A percentile compares a stretch with the other conserved stretches of the same genome.
phyloP scores from a whole-genome alignment of 2,797 vertebrate genomes.

The Neopelma chrysocephalum region DNA sequence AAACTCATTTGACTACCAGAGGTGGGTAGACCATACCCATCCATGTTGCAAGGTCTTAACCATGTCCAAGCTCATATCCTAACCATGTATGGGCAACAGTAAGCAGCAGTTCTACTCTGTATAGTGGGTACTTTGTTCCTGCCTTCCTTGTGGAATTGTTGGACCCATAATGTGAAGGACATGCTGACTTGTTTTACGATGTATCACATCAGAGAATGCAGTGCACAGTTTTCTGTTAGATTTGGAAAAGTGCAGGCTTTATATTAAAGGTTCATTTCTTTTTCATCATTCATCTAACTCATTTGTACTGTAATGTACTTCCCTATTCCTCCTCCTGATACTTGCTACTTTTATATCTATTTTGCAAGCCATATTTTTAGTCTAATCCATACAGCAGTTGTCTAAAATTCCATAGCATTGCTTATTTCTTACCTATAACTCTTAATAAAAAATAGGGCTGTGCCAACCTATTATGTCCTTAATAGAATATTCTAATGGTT shows the following conservation, averaged over 20 bases:
- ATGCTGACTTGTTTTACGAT: conserved; percentile 40
- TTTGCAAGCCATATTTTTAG: conserved; percentile 47
- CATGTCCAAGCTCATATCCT: background rate
- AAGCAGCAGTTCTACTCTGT: background rate
- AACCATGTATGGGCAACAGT: background rate
- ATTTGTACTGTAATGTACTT: conserved; percentile 27
- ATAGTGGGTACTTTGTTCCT: background rate
- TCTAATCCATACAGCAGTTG: conserved; percentile 46
- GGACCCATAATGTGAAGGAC: conserved; percentile 21
- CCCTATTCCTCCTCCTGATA: conserved; percentile 13
- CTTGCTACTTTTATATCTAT: conserved; percentile 22
- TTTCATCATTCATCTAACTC: conserved; percentile 29
- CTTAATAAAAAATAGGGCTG: conserved; percentile 75
- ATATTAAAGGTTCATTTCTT: conserved; percentile 22
- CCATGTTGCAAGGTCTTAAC: background rate
- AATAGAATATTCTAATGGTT: conserved; percentile 82
- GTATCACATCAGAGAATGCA: background rate
- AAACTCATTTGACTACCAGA: conserved; percentile 6
- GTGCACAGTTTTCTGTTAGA: conserved; percentile 23
- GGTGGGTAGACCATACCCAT: background rate
- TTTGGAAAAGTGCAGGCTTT: background rate
- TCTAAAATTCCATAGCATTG: conserved; percentile 49
- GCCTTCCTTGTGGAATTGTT: conserved; percentile 1
- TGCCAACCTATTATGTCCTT: conserved; percentile 76
- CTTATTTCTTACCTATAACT: conserved; percentile 73